Conservation (phyloP, 1,140 invertebrate genomes). For the Leucophenga varia region DNA sequence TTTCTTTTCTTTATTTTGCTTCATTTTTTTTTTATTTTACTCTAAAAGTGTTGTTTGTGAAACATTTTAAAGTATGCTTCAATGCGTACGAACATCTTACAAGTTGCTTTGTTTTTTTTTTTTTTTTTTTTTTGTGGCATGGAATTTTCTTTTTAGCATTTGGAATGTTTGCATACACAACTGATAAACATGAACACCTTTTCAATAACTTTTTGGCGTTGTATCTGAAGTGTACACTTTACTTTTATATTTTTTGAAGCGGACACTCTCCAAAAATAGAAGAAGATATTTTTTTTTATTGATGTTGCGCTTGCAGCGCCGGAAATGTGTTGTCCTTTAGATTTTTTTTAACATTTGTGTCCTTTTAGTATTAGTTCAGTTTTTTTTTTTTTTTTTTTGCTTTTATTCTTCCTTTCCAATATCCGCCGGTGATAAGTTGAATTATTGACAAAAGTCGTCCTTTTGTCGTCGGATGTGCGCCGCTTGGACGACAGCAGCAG, state of each 20-base stretch:
- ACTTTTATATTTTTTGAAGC: too few relatives aligned
- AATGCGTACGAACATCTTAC: constrained; percentile 1
- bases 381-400: too few relatives aligned
- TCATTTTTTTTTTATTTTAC: constrained; percentile 14
- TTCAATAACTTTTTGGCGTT: constrained; percentile 16
- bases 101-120: too few relatives aligned
- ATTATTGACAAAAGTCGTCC: constrained; percentile 39
- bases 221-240: too few relatives aligned
- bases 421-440: constrained; percentile 56
- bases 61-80: constrained; percentile 24
- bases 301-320: constrained; percentile 28
- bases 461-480: constrained; percentile 16
- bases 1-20: too few relatives aligned
- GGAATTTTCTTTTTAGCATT: background rate
- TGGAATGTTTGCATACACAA: background rate
- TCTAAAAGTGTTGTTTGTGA: constrained; percentile 33
- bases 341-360: too few relatives aligned
- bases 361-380: too few relatives aligned
- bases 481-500: constrained; percentile 7
- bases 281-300: constrained; percentile 52
- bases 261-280: too few relatives aligned
- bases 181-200: constrained; percentile 37
- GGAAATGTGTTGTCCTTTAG: constrained; percentile 48
- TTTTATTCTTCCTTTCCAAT: constrained; percentile 45
- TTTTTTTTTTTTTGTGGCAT: too few relatives aligned